Evolutionary conservation across 2,888 invertebrate species (phyloP).

Genomic region (Choristoneura rosaceana): DNA sequence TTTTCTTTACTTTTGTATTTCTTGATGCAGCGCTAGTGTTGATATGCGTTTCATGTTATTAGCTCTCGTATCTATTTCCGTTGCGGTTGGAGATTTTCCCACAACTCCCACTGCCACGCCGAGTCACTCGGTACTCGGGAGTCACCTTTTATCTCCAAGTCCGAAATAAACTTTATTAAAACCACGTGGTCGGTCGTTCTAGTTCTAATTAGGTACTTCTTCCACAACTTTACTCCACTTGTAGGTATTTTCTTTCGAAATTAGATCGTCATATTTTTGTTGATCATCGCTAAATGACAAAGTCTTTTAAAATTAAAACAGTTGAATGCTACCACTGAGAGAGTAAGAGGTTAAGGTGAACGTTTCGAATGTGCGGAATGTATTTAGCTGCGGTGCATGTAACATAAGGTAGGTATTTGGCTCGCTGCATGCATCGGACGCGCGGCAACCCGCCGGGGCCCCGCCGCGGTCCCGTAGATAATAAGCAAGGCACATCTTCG

Average conservation of each 20-base stretch:
- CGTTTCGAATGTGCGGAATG: constrained; percentile 32
- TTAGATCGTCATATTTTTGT: neutral
- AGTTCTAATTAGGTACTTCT: neutral
- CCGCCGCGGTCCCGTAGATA: constrained; percentile 71
- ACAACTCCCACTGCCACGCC: constrained; percentile 19
- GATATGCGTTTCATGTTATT: constrained; percentile 24
- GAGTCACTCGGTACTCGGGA: constrained; percentile 10
- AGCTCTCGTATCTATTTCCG: constrained; percentile 36
- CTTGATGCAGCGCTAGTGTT: constrained; percentile 7
- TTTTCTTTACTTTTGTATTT: neutral
- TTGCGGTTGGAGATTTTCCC: constrained; percentile 33
- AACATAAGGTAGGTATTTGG: constrained; percentile 23
- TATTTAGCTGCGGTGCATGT: constrained; percentile 54
- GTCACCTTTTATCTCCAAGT: constrained; percentile 23
- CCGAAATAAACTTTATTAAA: constrained; percentile 32
- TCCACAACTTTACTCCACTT: neutral
- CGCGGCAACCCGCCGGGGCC: constrained; percentile 75
- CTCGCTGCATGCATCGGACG: constrained; percentile 21
- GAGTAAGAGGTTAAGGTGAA: neutral
- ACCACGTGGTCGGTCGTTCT: constrained; percentile 1
- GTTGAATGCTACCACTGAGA: neutral
- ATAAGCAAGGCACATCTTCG: constrained; percentile 73
- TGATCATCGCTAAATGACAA: neutral
- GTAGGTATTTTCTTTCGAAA: neutral
- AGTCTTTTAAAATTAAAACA: neutral